A percentile compares a stretch with the other conserved stretches of the same genome.
Evolutionary conservation across 2,888 invertebrate genomes (phyloP).

Genomic region (Operophtera brumata): DNA sequence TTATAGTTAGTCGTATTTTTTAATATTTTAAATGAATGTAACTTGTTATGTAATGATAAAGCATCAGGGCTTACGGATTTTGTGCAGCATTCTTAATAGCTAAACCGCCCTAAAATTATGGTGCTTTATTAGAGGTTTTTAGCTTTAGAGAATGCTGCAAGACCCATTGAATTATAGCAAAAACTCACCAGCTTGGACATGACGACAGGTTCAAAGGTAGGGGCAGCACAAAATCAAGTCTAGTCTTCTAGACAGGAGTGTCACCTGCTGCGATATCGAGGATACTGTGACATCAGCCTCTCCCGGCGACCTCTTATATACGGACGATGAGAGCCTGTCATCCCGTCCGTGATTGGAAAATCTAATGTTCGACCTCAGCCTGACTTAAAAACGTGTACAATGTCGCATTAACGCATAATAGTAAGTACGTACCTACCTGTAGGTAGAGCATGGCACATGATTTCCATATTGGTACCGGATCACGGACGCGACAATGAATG

Average conservation of each 20-base stretch:
- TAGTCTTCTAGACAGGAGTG: slow-evolving; percentile 65
- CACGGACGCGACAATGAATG: slow-evolving; percentile 44
- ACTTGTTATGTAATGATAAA: no score
- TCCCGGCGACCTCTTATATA: slow-evolving; percentile 55
- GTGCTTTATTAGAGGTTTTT: no score
- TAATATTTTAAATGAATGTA: no score
- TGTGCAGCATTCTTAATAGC: no score
- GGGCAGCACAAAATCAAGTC: slow-evolving; percentile 50
- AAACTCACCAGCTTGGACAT: slow-evolving; percentile 71
- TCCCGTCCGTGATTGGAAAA: slow-evolving; percentile 71
- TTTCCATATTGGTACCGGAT: slow-evolving; percentile 71
- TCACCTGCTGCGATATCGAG: slow-evolving; percentile 43
- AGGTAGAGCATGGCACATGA: slow-evolving; percentile 35
- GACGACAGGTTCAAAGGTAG: slow-evolving; percentile 31
- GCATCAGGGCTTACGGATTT: no score
- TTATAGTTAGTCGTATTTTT: no score
- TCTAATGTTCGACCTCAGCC: slow-evolving; percentile 59
- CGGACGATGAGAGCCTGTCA: slow-evolving; percentile 36
- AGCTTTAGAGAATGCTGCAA: no score
- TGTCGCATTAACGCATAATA: slow-evolving; percentile 73
- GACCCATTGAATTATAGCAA: no score
- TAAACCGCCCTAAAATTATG: no score
- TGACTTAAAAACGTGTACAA: slow-evolving; percentile 53
- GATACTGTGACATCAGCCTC: slow-evolving; percentile 30
- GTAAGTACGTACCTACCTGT: slow-evolving; percentile 31